Percentiles rank a stretch among this genome's conserved stretches.
Evolutionary conservation across 2,113 vertebrate species (phyloP).

Genomic region (Brachyhypopomus gauderio): DNA sequence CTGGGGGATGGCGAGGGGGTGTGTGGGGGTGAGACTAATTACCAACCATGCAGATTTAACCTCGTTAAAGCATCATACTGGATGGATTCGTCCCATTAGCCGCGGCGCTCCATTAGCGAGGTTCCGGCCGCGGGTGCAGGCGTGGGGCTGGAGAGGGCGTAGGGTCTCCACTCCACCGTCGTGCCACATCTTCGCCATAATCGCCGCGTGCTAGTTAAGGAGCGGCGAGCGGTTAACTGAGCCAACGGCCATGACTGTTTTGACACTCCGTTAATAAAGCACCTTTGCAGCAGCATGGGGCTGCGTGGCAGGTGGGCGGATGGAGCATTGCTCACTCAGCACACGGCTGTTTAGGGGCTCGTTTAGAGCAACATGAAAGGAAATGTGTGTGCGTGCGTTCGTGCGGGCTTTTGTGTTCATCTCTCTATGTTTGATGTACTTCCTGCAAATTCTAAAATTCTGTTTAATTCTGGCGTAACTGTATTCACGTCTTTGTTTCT

Average conservation of each 20-base stretch:
- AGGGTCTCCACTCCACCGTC: background rate
- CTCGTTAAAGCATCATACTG: conserved; percentile 64
- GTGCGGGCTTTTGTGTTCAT: no score
- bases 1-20: no score
- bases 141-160: conserved; percentile 1
- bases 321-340: conserved; percentile 21
- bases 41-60: conserved; percentile 63
- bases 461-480: no score
- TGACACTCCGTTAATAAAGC: conserved; percentile 12
- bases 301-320: conserved; percentile 8
- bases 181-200: background rate
- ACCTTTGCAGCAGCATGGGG: conserved; percentile 45
- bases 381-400: background rate
- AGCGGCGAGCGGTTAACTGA: conserved; percentile 5
- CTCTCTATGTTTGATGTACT: no score
- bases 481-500: no score
- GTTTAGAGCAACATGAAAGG: conserved; percentile 19
- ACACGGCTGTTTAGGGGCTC: conserved; percentile 7
- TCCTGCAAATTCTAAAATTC: no score
- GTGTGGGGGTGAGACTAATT: conserved; percentile 67
- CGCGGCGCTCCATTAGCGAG: conserved; percentile 46
- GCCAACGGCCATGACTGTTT: conserved; percentile 39
- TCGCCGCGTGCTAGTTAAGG: conserved; percentile 20
- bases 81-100: conserved; percentile 68
- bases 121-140: background rate